These are phyloP conservation scores for Characodon lateralis DNA, from an alignment of 2,797 vertebrate genomes.

Conservation along the genomic window DNA sequence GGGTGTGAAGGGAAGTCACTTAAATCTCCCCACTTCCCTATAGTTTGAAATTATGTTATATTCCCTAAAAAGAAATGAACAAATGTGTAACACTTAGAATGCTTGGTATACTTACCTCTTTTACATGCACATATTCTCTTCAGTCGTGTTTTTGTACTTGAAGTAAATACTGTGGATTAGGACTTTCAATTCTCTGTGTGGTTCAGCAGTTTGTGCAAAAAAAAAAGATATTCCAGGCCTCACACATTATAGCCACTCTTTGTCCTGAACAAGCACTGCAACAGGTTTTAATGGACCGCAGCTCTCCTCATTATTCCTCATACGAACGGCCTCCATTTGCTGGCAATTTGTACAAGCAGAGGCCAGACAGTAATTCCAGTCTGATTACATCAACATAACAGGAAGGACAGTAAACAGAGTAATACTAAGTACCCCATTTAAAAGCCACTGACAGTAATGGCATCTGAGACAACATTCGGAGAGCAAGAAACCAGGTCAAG, in stretches of 20 bases:
- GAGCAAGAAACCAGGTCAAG: conserved; percentile 49
- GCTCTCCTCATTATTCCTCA: conserved; percentile 45
- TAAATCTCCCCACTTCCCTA: neutral
- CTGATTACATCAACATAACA: conserved; percentile 67
- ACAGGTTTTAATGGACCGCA: conserved; percentile 43
- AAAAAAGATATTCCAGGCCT: conserved; percentile 13
- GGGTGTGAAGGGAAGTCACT: neutral
- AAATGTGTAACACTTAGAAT: neutral
- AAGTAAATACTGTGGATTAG: conserved; percentile 7
- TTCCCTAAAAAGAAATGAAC: fast-evolving
- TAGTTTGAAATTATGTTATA: neutral
- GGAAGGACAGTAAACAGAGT: conserved; percentile 68
- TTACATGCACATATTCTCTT: neutral
- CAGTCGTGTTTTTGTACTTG: neutral
- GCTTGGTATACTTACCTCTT: neutral
- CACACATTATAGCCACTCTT: conserved; percentile 16
- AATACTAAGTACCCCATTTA: conserved; percentile 66
- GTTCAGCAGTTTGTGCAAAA: conserved; percentile 14
- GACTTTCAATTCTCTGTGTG: conserved; percentile 26
- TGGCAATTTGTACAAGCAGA: conserved; percentile 45
- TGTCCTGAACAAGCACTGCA: conserved; percentile 23
- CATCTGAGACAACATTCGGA: conserved; percentile 34
- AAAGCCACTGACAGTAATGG: conserved; percentile 61
- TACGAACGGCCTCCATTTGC: conserved; percentile 55
- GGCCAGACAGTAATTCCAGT: conserved; percentile 62